Evolutionary conservation across 2,888 invertebrate species (phyloP).

Genomic region (Tuta absoluta): DNA sequence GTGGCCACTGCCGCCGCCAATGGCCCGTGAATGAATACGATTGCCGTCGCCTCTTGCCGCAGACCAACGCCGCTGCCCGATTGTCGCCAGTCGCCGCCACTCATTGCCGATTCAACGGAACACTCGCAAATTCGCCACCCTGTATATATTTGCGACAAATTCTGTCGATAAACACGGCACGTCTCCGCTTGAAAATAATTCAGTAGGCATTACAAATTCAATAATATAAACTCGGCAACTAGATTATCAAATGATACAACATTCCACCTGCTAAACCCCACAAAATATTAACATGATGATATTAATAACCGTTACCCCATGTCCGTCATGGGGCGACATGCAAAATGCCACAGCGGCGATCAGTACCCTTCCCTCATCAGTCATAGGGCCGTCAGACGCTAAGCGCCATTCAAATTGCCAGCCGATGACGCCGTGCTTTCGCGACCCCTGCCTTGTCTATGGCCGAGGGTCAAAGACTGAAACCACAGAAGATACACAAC

Average conservation of each 20-base stretch:
- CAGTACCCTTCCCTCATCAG: slow-evolving; percentile 80
- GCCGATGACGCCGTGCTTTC: slow-evolving; percentile 79
- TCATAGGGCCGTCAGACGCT: slow-evolving; percentile 74
- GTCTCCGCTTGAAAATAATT: slow-evolving; percentile 8
- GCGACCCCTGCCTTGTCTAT: slow-evolving; percentile 72
- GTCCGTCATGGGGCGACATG: slow-evolving; percentile 49
- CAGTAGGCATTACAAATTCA: background rate
- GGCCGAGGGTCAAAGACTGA: slow-evolving; percentile 45
- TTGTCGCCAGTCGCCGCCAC: slow-evolving; percentile 74
- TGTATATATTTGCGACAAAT: slow-evolving; percentile 48
- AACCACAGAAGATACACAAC: background rate
- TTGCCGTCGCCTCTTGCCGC: slow-evolving; percentile 72
- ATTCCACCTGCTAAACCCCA: slow-evolving; percentile 23
- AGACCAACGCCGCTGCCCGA: slow-evolving; percentile 60
- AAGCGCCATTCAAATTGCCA: slow-evolving; percentile 81
- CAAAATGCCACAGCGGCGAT: slow-evolving; percentile 58
- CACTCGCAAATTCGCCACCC: slow-evolving; percentile 60
- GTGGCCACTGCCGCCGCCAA: slow-evolving; percentile 50
- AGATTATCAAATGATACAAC: slow-evolving; percentile 7
- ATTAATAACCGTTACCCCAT: slow-evolving; percentile 30
- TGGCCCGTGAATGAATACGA: slow-evolving; percentile 70
- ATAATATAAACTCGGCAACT: background rate
- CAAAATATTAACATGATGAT: slow-evolving; percentile 26
- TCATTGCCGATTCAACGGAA: slow-evolving; percentile 66
- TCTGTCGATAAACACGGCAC: slow-evolving; percentile 6